Percentiles rank a stretch among this genome's conserved stretches.
phyloP scores from a whole-genome alignment of 2,888 invertebrate species.

The Amiota mariae region DNA sequence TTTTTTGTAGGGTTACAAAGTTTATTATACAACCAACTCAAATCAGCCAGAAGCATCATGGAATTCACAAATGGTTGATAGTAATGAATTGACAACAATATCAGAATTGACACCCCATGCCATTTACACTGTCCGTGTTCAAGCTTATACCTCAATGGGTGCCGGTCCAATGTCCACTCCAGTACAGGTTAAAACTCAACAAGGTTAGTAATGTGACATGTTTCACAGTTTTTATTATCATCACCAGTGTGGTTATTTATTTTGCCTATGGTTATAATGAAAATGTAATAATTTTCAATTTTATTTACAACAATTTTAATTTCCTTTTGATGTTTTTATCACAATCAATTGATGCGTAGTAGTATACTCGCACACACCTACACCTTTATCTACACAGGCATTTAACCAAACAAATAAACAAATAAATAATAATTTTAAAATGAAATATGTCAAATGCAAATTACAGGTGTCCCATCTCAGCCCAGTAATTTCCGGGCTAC shows the following conservation, averaged over 20 bases:
- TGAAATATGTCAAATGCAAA: not conserved
- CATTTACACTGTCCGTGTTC: slow-evolving; percentile 95
- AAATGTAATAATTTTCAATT: not conserved
- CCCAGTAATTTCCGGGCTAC: slow-evolving; percentile 91
- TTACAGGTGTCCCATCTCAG: slow-evolving; percentile 93
- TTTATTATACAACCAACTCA: slow-evolving; percentile 94
- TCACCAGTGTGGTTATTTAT: not conserved
- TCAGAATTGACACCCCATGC: slow-evolving; percentile 92
- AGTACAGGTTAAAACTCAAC: slow-evolving; percentile 98
- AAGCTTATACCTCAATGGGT: slow-evolving; percentile 94
- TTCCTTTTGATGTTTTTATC: too few relatives aligned
- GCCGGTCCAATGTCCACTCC: slow-evolving; percentile 95
- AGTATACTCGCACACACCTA: too few relatives aligned
- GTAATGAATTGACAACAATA: slow-evolving; percentile 92
- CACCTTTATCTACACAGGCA: too few relatives aligned
- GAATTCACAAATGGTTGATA: slow-evolving; percentile 95
- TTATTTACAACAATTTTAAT: too few relatives aligned
- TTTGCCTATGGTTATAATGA: slow-evolving; percentile 12
- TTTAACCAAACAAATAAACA: too few relatives aligned
- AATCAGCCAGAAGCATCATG: slow-evolving; percentile 90
- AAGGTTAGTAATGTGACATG: slow-evolving; percentile 78
- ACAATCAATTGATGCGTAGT: too few relatives aligned
- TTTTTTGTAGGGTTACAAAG: slow-evolving; percentile 89
- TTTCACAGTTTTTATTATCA: slow-evolving; percentile 16
- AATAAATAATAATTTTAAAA: not conserved